Evolutionary conservation across 1,140 invertebrate species (phyloP), one percentile per base, ranked within the genome.

Genomic region (Dendroctonus valens): DNA sequence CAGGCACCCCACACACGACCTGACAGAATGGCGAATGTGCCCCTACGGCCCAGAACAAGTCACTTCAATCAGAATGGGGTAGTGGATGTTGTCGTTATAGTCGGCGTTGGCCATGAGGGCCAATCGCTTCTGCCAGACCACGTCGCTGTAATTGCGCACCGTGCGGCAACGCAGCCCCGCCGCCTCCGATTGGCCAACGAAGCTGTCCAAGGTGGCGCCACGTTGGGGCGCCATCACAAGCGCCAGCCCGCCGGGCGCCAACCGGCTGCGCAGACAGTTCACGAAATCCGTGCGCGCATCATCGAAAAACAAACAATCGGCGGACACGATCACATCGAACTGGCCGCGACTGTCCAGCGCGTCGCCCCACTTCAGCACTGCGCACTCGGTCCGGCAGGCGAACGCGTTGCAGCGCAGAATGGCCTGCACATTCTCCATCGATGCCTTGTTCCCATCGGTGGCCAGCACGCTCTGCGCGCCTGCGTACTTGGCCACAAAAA

Each of bases 291-390:
- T 77, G 54, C 91, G 81, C 0, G 86, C 86, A 50, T 92, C 90
- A 75, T 93, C 91, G 79, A 93, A 94, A 79, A 93, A 94, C 49
- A 93, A 77, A 77, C 91, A 93, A 76, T 92, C 91, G 7, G 91
- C 90, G 72, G 88, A 90, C 2, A 92, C 76, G 41, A 92, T 84
- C 26, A 87, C 80, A 78, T 92, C 90, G 77, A 87, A 91, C 63
- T 77, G 74, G 11, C 64, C 62, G 39, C 76, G 74, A 0, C 72
- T 61, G 8, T 62, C 39, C 41, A 77, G 73, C 58, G 79, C 48
- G 3, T 67, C 63, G 37, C 70, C 79, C 84, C 84, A 86, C 73
- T 84, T 79, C 3, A 86, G 71, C 8, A 85, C 79, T 7, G 73
- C 72, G 59, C 74, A 77, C 14, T 69, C 54, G 2, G 79, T 76